Evolutionary conservation across 2,797 vertebrate species (phyloP).

Genomic region (Arctocebus calabarensis): DNA sequence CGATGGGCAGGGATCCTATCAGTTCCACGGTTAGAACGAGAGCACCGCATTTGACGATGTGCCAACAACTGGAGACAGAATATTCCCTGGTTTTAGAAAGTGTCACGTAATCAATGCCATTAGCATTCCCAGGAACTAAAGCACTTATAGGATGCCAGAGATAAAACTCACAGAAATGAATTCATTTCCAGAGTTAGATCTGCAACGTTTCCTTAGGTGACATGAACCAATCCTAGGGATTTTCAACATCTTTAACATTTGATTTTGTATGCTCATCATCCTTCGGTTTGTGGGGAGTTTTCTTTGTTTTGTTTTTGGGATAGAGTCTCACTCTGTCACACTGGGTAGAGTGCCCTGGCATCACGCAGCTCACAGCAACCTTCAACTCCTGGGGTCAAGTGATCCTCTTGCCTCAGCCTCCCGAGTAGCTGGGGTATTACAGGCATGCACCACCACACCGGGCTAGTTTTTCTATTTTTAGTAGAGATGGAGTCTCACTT

Average conservation of each 20-base stretch:
- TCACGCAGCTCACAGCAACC: too few relatives aligned
- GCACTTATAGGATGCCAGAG: neutral
- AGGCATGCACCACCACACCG: too few relatives aligned
- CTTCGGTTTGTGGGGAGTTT: too few relatives aligned
- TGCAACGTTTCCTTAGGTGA: neutral
- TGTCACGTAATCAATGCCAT: conserved; percentile 36
- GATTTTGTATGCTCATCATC: neutral
- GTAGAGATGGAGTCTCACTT: too few relatives aligned
- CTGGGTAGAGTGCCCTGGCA: too few relatives aligned
- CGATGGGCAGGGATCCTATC: neutral
- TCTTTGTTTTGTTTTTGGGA: too few relatives aligned
- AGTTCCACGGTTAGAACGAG: neutral
- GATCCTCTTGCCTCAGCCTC: too few relatives aligned
- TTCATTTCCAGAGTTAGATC: neutral
- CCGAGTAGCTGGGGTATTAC: too few relatives aligned
- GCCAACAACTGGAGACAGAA: conserved; percentile 50
- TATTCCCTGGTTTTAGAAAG: conserved; percentile 26
- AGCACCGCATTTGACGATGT: conserved; percentile 3
- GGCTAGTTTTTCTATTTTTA: too few relatives aligned
- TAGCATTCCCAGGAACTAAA: conserved; percentile 22
- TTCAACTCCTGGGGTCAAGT: too few relatives aligned
- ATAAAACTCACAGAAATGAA: conserved; percentile 21
- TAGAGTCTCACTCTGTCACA: too few relatives aligned
- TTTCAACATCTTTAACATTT: neutral
- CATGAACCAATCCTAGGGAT: neutral